A percentile compares a stretch with the other conserved stretches of the same genome.
These are phyloP conservation scores for Drepana arcuata DNA, from an alignment of 1,140 invertebrate genomes.

Conservation along the genomic window DNA sequence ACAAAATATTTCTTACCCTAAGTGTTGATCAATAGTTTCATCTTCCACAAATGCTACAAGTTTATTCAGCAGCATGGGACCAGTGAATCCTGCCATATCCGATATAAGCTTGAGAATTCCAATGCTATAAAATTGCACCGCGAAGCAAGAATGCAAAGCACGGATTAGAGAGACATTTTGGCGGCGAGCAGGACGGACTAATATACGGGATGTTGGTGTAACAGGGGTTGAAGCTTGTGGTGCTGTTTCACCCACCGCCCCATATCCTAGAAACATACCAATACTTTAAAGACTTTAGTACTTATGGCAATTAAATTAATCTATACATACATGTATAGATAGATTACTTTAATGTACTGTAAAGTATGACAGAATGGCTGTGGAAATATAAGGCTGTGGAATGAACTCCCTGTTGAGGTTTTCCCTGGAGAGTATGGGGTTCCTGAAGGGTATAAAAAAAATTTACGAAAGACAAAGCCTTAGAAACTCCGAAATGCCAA, in stretches of 20 bases:
- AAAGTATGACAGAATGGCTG: no score
- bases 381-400: no score
- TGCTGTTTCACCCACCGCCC: conserved; percentile 38
- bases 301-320: no score
- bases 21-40: conserved; percentile 74
- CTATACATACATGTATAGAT: no score
- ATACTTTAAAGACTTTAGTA: no score
- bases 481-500: no score
- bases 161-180: conserved; percentile 78
- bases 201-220: conserved; percentile 42
- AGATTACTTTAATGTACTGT: no score
- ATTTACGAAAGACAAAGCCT: no score
- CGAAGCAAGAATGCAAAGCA: conserved; percentile 88
- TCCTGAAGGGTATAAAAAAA: no score
- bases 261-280: conserved; percentile 40
- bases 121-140: conserved; percentile 89
- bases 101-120: conserved; percentile 90
- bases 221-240: conserved; percentile 44
- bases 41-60: conserved; percentile 88
- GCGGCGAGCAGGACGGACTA: conserved; percentile 37
- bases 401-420: no score
- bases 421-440: no score
- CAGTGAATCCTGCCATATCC: conserved; percentile 88
- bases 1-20: conserved; percentile 68
- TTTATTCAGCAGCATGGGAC: conserved; percentile 89